Evolutionary conservation across 2,113 vertebrate genomes (phyloP).

Genomic region (Caretta caretta): DNA sequence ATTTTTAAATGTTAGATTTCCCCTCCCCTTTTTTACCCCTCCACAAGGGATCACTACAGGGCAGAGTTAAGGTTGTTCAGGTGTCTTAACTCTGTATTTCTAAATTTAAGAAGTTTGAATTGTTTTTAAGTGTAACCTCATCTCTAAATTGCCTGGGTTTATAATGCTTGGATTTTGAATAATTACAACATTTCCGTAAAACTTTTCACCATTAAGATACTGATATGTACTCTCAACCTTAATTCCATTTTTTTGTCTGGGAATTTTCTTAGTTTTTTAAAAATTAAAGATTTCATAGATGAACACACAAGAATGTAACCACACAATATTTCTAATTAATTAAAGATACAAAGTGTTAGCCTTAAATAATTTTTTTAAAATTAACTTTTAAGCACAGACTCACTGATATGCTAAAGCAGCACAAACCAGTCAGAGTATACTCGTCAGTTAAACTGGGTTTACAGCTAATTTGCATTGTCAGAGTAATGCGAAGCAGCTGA

Average conservation of each 20-base stretch:
- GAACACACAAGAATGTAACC: not conserved
- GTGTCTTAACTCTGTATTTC: no score
- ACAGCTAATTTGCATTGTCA: not conserved
- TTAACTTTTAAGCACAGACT: no score
- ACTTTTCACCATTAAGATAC: not conserved
- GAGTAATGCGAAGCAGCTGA: not conserved
- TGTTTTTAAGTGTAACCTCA: not conserved
- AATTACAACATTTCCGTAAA: not conserved
- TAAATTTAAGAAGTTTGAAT: not conserved
- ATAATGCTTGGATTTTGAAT: not conserved
- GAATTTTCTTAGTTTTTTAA: not conserved
- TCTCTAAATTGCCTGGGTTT: not conserved
- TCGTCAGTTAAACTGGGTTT: not conserved
- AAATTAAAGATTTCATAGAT: not conserved
- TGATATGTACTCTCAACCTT: not conserved
- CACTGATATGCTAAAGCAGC: no score
- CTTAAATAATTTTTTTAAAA: no score
- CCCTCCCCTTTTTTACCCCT: not conserved
- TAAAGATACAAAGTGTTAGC: no score
- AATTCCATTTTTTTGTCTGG: not conserved
- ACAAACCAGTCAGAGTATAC: not conserved
- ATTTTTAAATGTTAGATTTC: no score
- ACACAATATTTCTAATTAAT: not conserved
- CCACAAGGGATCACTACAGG: not conserved
- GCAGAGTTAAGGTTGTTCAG: not conserved